Evolutionary conservation across 2,113 vertebrate species (phyloP).

Genomic region (Budorcas taxicolor): DNA sequence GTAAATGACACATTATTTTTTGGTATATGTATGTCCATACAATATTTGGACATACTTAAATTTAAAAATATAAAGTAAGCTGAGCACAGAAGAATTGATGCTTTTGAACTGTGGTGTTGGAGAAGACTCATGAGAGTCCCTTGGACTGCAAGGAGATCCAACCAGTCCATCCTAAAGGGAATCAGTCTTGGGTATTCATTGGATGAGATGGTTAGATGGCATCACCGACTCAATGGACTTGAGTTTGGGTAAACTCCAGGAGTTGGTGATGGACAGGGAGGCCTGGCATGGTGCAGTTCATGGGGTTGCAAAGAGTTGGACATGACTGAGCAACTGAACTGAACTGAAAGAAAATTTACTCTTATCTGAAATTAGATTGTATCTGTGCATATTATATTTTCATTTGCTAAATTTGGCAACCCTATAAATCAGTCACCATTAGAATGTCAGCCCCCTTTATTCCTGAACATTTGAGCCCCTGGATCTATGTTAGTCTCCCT

Average conservation of each 20-base stretch:
- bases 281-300: background rate
- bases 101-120: background rate
- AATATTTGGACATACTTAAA: background rate
- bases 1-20: background rate
- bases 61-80: background rate
- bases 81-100: background rate
- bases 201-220: background rate
- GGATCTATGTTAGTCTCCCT: background rate
- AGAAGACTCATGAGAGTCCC: background rate
- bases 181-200: background rate
- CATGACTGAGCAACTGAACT: background rate
- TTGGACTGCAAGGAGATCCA: background rate
- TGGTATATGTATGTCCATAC: background rate
- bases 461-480: background rate
- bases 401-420: background rate
- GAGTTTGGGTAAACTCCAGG: background rate
- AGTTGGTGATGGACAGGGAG: background rate
- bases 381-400: background rate
- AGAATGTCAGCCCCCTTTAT: background rate
- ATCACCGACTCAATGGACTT: background rate
- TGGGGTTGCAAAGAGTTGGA: accelerated
- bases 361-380: constrained; percentile 27
- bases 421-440: background rate
- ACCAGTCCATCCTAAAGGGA: background rate
- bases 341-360: background rate